These are phyloP conservation scores for Cephalopterus ornatus DNA, from an alignment of 2,113 vertebrate genomes.

Conservation along the genomic window DNA sequence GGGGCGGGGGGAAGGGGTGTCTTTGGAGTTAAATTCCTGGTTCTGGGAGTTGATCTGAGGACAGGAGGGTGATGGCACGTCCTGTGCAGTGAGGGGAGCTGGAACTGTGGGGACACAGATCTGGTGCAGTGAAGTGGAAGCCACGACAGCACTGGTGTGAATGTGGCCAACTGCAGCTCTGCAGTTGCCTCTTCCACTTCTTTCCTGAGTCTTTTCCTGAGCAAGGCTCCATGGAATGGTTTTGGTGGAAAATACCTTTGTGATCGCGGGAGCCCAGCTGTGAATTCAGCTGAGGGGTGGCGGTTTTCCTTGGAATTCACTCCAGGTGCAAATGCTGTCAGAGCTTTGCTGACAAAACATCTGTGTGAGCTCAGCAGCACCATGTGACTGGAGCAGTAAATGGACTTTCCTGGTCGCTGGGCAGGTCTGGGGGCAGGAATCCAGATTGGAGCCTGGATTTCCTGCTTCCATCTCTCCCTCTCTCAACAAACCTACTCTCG, in stretches of 20 bases:
- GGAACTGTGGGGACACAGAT: neutral
- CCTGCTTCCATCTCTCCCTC: neutral
- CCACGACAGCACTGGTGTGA: neutral
- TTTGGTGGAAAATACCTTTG: neutral
- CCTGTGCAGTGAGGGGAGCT: neutral
- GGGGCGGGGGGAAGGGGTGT: neutral
- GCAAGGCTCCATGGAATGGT: neutral
- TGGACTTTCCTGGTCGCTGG: neutral
- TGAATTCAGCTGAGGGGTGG: neutral
- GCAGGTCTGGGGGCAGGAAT: neutral
- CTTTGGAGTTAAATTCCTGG: neutral
- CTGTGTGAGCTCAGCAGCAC: neutral
- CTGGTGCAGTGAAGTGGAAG: slow-evolving; percentile 30
- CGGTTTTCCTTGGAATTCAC: neutral
- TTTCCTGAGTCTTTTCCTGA: neutral
- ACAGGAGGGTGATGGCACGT: neutral
- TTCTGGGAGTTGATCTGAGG: neutral
- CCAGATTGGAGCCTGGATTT: neutral
- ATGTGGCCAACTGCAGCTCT: neutral
- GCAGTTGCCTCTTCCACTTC: neutral
- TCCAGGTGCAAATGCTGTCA: neutral
- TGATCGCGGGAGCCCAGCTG: rapidly evolving
- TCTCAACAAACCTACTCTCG: neutral
- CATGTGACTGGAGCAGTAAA: neutral
- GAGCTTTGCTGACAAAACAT: neutral